These are phyloP conservation scores for Labia minor DNA, from an alignment of 2,888 invertebrate species.

Conservation along the genomic window DNA sequence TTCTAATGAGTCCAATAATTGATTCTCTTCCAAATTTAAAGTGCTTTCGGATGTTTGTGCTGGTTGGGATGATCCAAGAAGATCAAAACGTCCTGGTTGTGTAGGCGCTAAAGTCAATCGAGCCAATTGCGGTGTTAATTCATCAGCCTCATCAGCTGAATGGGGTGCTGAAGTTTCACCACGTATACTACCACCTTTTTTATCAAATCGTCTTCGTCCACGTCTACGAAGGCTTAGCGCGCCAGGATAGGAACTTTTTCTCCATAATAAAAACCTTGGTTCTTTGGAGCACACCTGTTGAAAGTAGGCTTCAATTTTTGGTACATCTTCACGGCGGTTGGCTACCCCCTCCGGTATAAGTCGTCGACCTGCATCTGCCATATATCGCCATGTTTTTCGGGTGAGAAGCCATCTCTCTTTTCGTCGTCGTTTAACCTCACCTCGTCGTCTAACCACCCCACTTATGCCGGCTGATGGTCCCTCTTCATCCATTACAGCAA, in stretches of 20 bases:
- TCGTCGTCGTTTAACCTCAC: constrained; percentile 38
- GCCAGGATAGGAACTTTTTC: constrained; percentile 72
- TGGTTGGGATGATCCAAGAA: neutral
- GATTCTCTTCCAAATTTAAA: neutral
- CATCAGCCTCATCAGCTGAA: constrained; percentile 54
- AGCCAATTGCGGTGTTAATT: constrained; percentile 26
- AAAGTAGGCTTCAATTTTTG: constrained; percentile 72
- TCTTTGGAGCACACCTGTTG: constrained; percentile 70
- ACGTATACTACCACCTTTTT: constrained; percentile 56
- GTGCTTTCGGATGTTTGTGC: neutral
- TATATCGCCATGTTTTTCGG: constrained; percentile 81
- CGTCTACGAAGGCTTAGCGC: constrained; percentile 47
- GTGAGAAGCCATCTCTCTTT: constrained; percentile 81
- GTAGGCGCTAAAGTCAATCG: neutral
- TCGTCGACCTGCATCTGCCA: constrained; percentile 81
- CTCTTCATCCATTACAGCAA: neutral
- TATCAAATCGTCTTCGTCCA: constrained; percentile 20
- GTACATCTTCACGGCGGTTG: constrained; percentile 63
- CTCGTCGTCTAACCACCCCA: neutral
- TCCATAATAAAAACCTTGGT: constrained; percentile 67
- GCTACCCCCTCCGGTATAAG: constrained; percentile 71
- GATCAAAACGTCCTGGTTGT: neutral
- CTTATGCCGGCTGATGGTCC: neutral
- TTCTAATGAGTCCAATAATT: neutral
- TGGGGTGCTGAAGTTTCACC: constrained; percentile 42